A percentile compares a stretch with the other conserved stretches of the same genome.
Evolutionary conservation across 2,888 invertebrate species (phyloP).

Genomic region (Blastobasis lacticolella): DNA sequence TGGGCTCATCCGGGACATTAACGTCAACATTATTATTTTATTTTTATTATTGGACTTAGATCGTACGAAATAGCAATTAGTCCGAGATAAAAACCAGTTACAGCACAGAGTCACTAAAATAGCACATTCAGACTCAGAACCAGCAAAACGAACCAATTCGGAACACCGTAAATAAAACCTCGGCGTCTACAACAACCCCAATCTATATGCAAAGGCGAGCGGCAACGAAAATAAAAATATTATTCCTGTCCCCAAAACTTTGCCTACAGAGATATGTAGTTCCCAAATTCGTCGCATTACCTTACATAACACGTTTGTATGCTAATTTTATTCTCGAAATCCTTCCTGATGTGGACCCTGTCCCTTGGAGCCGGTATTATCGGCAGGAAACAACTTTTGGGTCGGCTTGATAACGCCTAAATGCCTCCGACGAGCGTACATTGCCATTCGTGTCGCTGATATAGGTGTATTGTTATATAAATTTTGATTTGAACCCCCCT

Average conservation of each 20-base stretch:
- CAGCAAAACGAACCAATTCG: too few species aligned
- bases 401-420: conserved; percentile 53
- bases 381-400: conserved; percentile 54
- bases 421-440: conserved; percentile 18
- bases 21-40: too few species aligned
- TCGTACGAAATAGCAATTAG: too few species aligned
- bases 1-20: too few species aligned
- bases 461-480: too few species aligned
- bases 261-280: conserved; percentile 30
- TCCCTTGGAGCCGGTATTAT: conserved; percentile 48
- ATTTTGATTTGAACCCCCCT: too few species aligned
- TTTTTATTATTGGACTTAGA: too few species aligned
- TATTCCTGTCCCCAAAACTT: conserved; percentile 18
- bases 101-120: too few species aligned
- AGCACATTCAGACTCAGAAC: too few species aligned
- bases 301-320: conserved; percentile 61
- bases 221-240: conserved; percentile 16
- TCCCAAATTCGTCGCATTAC: conserved; percentile 45
- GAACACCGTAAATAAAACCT: too few species aligned
- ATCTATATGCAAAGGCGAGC: conserved; percentile 10
- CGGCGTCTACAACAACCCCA: not conserved
- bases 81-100: too few species aligned
- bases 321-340: conserved; percentile 64
- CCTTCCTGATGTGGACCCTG: conserved; percentile 50
- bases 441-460: too few species aligned